phyloP scores from a whole-genome alignment of 2,113 vertebrate genomes.

The Oreochromis tanganicae region DNA sequence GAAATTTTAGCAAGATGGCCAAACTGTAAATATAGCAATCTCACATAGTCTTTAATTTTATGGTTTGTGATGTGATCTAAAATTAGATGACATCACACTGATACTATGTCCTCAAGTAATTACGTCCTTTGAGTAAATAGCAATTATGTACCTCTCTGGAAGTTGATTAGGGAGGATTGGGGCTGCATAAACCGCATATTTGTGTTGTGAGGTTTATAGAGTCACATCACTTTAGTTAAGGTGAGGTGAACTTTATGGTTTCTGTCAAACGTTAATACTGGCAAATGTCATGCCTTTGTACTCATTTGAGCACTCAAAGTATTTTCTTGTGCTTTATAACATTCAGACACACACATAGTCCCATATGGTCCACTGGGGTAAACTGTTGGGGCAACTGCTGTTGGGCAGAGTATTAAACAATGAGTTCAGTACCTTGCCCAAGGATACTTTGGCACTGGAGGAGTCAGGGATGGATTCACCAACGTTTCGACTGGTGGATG shows the following conservation, averaged over 20 bases:
- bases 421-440: not conserved
- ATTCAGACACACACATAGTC: not conserved
- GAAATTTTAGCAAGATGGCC: not conserved
- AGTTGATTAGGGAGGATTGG: not conserved
- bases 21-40: not conserved
- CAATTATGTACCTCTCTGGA: not conserved
- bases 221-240: not conserved
- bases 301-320: not conserved
- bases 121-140: not conserved
- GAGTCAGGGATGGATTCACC: not conserved
- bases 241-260: not conserved
- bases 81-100: not conserved
- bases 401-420: not conserved
- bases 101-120: not conserved
- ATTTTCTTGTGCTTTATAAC: not conserved
- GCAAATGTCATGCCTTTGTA: not conserved
- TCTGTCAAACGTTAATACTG: not conserved
- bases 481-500: not conserved
- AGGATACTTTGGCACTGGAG: not conserved
- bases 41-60: not conserved
- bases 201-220: not conserved
- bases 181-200: not conserved
- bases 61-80: not conserved
- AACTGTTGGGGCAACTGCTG: not conserved
- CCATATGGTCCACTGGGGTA: not conserved